Evolutionary conservation across 2,113 vertebrate genomes (phyloP).

Genomic region (Myrmecobius fasciatus): DNA sequence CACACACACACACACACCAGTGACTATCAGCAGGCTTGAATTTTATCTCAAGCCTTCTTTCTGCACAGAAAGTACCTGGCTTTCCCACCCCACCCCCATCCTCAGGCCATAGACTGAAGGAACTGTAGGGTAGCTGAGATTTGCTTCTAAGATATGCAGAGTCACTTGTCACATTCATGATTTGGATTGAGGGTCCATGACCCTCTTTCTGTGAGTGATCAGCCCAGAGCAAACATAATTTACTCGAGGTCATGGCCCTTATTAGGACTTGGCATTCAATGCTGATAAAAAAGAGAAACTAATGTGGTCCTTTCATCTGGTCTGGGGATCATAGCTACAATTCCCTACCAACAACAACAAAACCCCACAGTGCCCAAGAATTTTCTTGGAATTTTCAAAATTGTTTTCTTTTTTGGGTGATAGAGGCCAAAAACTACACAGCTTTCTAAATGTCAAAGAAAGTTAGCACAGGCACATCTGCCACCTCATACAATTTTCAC

Average conservation of each 20-base stretch:
- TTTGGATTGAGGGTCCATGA: constrained; percentile 64
- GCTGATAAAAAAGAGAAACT: background rate
- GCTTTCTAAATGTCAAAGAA: constrained; percentile 51
- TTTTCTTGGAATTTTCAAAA: constrained; percentile 42
- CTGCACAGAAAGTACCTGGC: background rate
- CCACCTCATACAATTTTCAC: constrained; percentile 41
- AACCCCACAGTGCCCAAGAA: constrained; percentile 44
- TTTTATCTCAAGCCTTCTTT: background rate
- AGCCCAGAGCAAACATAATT: constrained; percentile 68
- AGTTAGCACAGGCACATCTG: background rate
- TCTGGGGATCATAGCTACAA: constrained; percentile 28
- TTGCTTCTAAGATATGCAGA: constrained; percentile 53
- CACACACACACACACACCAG: background rate
- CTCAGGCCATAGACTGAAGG: constrained; percentile 39
- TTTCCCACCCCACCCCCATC: background rate
- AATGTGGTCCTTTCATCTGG: constrained; percentile 46
- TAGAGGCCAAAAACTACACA: background rate
- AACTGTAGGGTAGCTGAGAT: constrained; percentile 5
- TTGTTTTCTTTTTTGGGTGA: background rate
- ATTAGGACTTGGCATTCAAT: constrained; percentile 62
- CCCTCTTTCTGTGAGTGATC: constrained; percentile 66
- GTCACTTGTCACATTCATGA: constrained; percentile 50
- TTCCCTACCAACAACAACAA: constrained; percentile 66
- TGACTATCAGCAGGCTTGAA: background rate
- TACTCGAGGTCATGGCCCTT: constrained; percentile 62